These are phyloP conservation scores for Paramormyrops kingsleyae DNA, from an alignment of 2,113 vertebrate species.

Conservation along the genomic window DNA sequence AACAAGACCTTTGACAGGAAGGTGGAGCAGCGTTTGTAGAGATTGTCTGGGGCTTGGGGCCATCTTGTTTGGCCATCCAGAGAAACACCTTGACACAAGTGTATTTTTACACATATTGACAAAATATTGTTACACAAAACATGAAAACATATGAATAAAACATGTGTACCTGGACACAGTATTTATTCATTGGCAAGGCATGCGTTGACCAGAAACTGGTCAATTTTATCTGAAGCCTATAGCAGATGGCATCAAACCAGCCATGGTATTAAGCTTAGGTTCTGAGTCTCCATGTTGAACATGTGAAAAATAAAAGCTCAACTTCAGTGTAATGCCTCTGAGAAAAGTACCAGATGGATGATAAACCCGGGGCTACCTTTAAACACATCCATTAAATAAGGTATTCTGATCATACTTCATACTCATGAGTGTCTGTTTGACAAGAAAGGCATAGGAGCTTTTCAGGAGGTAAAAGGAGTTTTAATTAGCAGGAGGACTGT, in stretches of 20 bases:
- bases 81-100: neutral
- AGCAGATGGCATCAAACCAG: neutral
- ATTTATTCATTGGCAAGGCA: neutral
- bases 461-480: neutral
- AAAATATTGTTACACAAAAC: neutral
- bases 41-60: neutral
- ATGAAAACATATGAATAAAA: neutral
- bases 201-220: neutral
- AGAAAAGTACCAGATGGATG: neutral
- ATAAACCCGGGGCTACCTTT: neutral
- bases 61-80: neutral
- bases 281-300: neutral
- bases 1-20: neutral
- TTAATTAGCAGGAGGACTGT: neutral
- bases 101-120: neutral
- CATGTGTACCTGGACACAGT: neutral
- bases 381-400: constrained; percentile 5
- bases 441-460: neutral
- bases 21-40: neutral
- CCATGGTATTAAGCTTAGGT: neutral
- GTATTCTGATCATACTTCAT: neutral
- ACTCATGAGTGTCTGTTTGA: neutral
- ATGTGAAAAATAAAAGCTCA: neutral
- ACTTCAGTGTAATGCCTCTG: neutral
- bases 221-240: neutral